Evolutionary conservation across 2,888 invertebrate genomes (phyloP).

Genomic region (Protodeltote pygarga): DNA sequence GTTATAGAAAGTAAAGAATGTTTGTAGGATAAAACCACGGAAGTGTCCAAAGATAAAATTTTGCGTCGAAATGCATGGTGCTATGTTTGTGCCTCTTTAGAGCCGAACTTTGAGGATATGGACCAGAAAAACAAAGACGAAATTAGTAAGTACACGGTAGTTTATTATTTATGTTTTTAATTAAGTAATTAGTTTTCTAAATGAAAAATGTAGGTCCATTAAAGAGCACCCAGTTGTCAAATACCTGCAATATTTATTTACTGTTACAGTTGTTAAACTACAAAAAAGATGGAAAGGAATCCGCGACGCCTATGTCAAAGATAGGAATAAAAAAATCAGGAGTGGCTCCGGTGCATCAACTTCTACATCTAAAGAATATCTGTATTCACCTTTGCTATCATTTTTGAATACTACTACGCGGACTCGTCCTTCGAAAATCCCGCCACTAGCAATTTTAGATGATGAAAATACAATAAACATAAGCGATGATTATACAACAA

Average conservation of each 20-base stretch:
- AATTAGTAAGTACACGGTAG: too few species aligned
- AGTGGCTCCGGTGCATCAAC: slow-evolving; percentile 34
- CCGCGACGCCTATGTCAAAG: slow-evolving; percentile 28
- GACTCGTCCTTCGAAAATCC: slow-evolving; percentile 36
- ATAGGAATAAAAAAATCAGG: slow-evolving; percentile 36
- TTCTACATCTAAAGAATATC: slow-evolving; percentile 39
- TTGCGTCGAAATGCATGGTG: too few species aligned
- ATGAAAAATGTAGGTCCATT: slow-evolving; percentile 33
- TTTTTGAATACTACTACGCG: slow-evolving; percentile 39
- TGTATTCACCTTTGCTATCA: slow-evolving; percentile 39
- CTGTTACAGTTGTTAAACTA: slow-evolving; percentile 25
- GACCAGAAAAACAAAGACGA: too few species aligned
- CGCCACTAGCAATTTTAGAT: slow-evolving; percentile 32
- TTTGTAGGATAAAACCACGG: too few species aligned
- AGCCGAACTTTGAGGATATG: too few species aligned
- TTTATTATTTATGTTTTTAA: too few species aligned
- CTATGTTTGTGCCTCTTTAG: too few species aligned
- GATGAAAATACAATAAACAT: slow-evolving; percentile 38
- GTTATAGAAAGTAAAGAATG: too few species aligned
- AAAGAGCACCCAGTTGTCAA: slow-evolving; percentile 26
- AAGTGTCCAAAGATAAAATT: too few species aligned
- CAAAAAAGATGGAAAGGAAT: slow-evolving; percentile 33
- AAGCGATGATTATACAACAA: slow-evolving; percentile 24
- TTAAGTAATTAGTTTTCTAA: slow-evolving; percentile 30
- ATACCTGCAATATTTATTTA: slow-evolving; percentile 30